phyloP scores from a whole-genome alignment of 2,113 vertebrate species.

The Narcine bancroftii region DNA sequence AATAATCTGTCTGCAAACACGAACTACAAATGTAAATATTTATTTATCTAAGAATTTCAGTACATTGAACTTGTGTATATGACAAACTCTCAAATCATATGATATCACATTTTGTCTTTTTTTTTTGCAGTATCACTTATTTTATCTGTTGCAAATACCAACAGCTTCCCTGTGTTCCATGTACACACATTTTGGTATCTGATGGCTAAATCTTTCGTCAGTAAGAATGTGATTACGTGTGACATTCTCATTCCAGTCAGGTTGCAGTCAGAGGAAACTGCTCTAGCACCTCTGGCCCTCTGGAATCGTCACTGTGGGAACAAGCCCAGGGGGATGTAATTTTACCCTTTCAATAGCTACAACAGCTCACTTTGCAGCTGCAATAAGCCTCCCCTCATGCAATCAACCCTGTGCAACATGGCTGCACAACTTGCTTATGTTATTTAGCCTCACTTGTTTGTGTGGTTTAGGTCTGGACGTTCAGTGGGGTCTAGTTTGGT shows the following conservation, averaged over 20 bases:
- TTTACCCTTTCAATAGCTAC: not conserved
- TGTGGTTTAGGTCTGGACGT: not conserved
- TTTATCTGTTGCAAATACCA: not conserved
- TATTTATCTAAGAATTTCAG: too few relatives aligned
- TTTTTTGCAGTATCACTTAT: too few relatives aligned
- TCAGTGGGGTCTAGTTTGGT: not conserved
- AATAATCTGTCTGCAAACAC: too few relatives aligned
- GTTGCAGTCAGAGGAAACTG: slow-evolving; percentile 40
- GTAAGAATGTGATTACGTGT: slow-evolving; percentile 29
- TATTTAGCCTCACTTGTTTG: not conserved
- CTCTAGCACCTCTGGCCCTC: slow-evolving; percentile 42
- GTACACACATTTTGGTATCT: not conserved
- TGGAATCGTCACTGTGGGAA: slow-evolving; percentile 16
- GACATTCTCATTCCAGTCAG: slow-evolving; percentile 38
- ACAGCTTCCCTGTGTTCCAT: not conserved
- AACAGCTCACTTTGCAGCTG: not conserved
- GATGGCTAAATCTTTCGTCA: slow-evolving; percentile 25
- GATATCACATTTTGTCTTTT: too few relatives aligned
- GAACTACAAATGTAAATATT: too few relatives aligned
- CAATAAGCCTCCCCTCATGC: not conserved
- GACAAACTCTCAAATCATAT: too few relatives aligned
- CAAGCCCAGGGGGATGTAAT: not conserved
- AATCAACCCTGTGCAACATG: not conserved
- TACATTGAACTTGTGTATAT: too few relatives aligned
- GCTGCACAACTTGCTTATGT: not conserved